phyloP scores from a whole-genome alignment of 2,113 vertebrate genomes.

The Limnothrissa miodon region DNA sequence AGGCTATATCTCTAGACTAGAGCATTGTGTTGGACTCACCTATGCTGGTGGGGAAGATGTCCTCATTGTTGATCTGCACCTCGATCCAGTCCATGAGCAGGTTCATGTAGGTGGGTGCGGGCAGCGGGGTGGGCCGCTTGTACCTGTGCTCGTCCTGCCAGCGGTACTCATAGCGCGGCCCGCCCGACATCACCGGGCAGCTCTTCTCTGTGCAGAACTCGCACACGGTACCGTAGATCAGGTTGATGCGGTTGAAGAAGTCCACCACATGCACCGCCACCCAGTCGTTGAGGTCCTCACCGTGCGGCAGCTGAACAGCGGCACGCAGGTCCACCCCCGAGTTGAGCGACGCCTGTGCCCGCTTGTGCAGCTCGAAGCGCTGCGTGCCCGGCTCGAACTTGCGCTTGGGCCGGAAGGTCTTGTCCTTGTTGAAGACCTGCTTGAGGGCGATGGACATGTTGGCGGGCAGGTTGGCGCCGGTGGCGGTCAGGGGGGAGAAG shows the following conservation, averaged over 20 bases:
- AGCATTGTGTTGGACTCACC: constrained; percentile 65
- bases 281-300: constrained; percentile 84
- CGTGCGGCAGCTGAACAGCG: constrained; percentile 74
- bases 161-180: constrained; percentile 82
- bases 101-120: constrained; percentile 84
- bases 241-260: constrained; percentile 86
- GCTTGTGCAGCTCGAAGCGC: constrained; percentile 84
- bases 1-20: neutral
- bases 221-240: constrained; percentile 84
- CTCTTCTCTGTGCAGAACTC: constrained; percentile 83
- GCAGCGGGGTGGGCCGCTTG: constrained; percentile 81
- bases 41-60: constrained; percentile 81
- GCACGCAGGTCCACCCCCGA: constrained; percentile 78
- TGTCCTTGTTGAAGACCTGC: constrained; percentile 86
- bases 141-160: constrained; percentile 85
- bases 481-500: neutral
- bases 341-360: constrained; percentile 77
- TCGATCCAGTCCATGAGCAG: constrained; percentile 89
- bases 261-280: constrained; percentile 84
- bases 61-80: constrained; percentile 83
- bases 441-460: constrained; percentile 81
- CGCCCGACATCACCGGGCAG: constrained; percentile 85
- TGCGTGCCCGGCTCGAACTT: constrained; percentile 84
- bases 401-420: constrained; percentile 83
- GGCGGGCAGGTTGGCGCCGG: constrained; percentile 9